Evolutionary conservation across 2,797 vertebrate genomes (phyloP), one percentile per base, ranked within the genome.

Genomic region (Setipinna tenuifilis): DNA sequence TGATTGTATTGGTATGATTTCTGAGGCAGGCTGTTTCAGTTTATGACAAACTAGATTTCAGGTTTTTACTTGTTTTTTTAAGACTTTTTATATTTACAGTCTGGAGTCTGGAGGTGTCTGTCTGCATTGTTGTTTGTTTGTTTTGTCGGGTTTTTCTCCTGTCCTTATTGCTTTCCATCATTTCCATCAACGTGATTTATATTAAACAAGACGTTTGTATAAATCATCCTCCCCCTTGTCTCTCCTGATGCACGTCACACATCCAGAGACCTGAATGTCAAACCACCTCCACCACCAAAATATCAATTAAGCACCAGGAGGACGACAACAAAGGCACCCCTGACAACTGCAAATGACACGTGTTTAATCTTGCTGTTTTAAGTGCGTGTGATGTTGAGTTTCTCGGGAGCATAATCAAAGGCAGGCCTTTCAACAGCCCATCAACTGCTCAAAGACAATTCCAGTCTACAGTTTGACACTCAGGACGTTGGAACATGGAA

Each of bases 351-450:
- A 89, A 91, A 92, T 94, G 94, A 94, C 94, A 94, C 89, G 89
- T 93, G 93, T 93, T 94, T 95, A 94, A 95, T 94, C 93, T 93
- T 86, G 81, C 87, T 89, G 89, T 94, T 93, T 93, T 93, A 92
- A 91, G 89, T 89, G 91, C 90, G 92, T 91, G 90, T 93, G 92
- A 94, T 94, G 92, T 91, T 28, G 88, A 93, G 92, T 91, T 86
- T 90, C 90, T 90, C 88, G 90, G 59, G 92, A 89, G 48, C 83
- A 90, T 93, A 94, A 94, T 94, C 93, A 94, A 94, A 95, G 93
- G 91, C 87, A 23, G 28, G 87, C 57, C 92, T 93, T 93, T 93
- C 90, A 94, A 92, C 93, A 92, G 94, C 91, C 92, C 90, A 93
- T 94, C 92, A 93, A 84, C 9, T 87, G 90, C 91, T 93, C 91